Percentiles rank a stretch among this genome's conserved stretches.
These are phyloP conservation scores for Falco naumanni DNA, from an alignment of 2,797 vertebrate genomes.

Conservation along the genomic window DNA sequence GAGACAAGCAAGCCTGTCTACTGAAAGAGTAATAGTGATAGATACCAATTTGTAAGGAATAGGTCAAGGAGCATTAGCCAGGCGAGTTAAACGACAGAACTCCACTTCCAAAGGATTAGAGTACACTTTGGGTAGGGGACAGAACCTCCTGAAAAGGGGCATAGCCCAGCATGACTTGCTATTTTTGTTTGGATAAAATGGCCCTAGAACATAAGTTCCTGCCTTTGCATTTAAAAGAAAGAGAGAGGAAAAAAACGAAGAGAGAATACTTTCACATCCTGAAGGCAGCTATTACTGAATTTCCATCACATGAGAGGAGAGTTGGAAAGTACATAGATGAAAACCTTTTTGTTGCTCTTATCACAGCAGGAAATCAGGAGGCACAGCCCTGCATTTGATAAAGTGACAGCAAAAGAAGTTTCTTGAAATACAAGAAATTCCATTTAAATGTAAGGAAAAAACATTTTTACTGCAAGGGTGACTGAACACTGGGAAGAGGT, in stretches of 20 bases:
- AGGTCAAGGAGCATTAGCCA: not conserved
- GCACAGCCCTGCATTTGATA: not conserved
- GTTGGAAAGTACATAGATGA: not conserved
- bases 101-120: not conserved
- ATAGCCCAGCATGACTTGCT: not conserved
- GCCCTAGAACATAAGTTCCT: not conserved
- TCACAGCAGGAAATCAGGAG: not conserved
- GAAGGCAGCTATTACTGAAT: not conserved
- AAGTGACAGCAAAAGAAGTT: not conserved
- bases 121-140: not conserved
- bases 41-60: not conserved
- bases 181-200: not conserved
- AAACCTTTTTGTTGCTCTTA: not conserved
- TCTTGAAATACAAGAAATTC: not conserved
- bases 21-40: not conserved
- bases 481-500: not conserved
- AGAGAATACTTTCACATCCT: not conserved
- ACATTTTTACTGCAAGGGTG: not conserved
- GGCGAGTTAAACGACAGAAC: not conserved
- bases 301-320: not conserved
- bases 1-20: not conserved
- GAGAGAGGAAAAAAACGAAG: too few relatives aligned
- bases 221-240: not conserved
- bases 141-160: not conserved
- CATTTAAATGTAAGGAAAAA: not conserved